Evolutionary conservation across 2,113 vertebrate species (phyloP).

Genomic region (Megatriorchis doriae): DNA sequence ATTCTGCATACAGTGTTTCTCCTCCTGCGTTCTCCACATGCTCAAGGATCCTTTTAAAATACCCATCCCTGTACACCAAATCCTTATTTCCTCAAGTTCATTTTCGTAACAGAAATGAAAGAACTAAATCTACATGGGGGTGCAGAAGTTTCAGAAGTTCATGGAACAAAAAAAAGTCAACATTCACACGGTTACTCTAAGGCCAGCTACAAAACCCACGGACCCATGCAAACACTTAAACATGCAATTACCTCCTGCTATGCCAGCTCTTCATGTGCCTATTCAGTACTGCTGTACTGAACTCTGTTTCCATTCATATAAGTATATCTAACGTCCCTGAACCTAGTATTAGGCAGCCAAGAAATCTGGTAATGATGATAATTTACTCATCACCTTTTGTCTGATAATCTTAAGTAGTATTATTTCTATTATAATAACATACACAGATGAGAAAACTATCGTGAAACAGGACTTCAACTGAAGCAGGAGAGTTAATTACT

Average conservation of each 20-base stretch:
- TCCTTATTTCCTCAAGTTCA: not conserved
- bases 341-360: not conserved
- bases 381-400: not conserved
- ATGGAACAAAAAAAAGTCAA: not conserved
- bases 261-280: not conserved
- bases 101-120: not conserved
- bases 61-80: not conserved
- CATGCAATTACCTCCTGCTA: not conserved
- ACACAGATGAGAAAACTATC: not conserved
- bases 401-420: not conserved
- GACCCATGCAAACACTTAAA: not conserved
- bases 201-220: not conserved
- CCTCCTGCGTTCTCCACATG: not conserved
- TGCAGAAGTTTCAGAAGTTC: not conserved
- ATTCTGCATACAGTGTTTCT: not conserved
- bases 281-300: not conserved
- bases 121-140: not conserved
- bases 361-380: not conserved
- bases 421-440: not conserved
- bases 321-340: not conserved
- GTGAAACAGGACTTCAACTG: not conserved
- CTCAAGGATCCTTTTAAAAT: not conserved
- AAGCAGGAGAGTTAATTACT: not conserved
- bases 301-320: not conserved
- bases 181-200: fast-evolving